Base-by-base conservation (phyloP, 2,888 invertebrate genomes). In the Scaptomyza reducta region DNA sequence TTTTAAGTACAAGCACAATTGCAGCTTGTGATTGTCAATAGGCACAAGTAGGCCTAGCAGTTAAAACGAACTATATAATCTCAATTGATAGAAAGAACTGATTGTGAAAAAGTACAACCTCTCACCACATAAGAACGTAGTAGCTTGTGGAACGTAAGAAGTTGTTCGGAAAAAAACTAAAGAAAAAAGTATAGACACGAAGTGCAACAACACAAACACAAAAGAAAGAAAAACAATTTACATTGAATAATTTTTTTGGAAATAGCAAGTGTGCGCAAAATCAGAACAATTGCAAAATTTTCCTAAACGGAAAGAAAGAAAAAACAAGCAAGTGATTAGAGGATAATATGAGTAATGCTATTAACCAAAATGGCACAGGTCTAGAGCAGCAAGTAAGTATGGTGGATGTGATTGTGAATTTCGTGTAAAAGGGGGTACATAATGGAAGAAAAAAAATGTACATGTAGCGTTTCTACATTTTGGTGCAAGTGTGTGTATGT, bases 341-440 rank as follows among this genome's bases (percentile, higher is more conserved):
- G 96, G 90, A 96, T 97, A 97, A 97, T 98, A 98, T 98, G 98
- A 98, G 98, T 97, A 97, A 98, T 98, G 98, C 97, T 97, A 96
- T 97, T 96, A 97, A 96, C 96, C 97, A 98, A 96, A 98, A 98
- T 98, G 98, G 97, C 96, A 96, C 97, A 96, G 97, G 98, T 98
- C 98, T 98, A 98, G 98, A 98, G 96, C 98, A 98, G 98, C 98
- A 98, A 96, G 98, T 98, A 94, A 94, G 94, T 94, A 74, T 67
- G 14, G 49, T 58, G 64, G 11, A 45, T 65, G 53, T 57, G 44
- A 54, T 38, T 55, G 61, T 55, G 53, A 13, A 22, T 31, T 61
- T 54, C 45, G 45, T 54, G 54, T 33, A 22, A 33, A 56, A 41
- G 38, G 54, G 65, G 69, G 66, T 66, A 66, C 45, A 67, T 73